Evolutionary conservation across 2,888 invertebrate genomes (phyloP).

Genomic region (Ormyrus thymus): DNA sequence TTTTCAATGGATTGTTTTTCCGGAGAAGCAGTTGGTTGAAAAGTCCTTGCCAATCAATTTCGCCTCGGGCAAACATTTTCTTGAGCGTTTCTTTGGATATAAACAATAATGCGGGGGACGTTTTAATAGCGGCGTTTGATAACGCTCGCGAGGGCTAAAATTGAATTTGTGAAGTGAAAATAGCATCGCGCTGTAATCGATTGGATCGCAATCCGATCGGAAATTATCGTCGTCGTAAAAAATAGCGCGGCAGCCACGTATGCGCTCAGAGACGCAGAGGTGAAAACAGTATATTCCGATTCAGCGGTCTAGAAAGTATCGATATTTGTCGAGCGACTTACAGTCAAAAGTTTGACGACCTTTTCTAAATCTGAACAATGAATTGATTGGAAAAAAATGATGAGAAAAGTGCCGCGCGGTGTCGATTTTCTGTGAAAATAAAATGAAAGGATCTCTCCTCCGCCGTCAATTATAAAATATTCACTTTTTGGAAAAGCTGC

Average conservation of each 20-base stretch:
- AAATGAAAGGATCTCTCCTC: too few species aligned
- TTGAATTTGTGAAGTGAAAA: neutral
- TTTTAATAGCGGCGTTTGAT: neutral
- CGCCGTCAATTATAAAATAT: too few species aligned
- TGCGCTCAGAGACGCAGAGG: neutral
- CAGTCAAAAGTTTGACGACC: neutral
- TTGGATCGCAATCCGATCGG: conserved; percentile 20
- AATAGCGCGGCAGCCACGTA: conserved; percentile 1
- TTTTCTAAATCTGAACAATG: neutral
- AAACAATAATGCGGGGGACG: neutral
- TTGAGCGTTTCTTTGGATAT: neutral
- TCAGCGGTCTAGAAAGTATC: conserved; percentile 30
- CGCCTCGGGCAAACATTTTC: neutral
- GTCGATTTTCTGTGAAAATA: too few species aligned
- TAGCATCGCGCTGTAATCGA: conserved; percentile 18
- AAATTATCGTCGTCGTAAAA: conserved; percentile 31
- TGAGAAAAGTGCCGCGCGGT: too few species aligned
- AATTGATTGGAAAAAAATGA: too few species aligned
- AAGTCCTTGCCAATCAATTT: neutral
- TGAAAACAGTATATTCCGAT: conserved; percentile 24
- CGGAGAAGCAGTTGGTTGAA: too few species aligned
- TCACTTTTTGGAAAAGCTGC: too few species aligned
- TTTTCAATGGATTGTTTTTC: too few species aligned
- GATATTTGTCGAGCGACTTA: conserved; percentile 1
- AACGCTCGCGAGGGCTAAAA: neutral